Base-by-base conservation (phyloP, 2,888 invertebrate genomes). In the Trissolcus brochymenae region DNA sequence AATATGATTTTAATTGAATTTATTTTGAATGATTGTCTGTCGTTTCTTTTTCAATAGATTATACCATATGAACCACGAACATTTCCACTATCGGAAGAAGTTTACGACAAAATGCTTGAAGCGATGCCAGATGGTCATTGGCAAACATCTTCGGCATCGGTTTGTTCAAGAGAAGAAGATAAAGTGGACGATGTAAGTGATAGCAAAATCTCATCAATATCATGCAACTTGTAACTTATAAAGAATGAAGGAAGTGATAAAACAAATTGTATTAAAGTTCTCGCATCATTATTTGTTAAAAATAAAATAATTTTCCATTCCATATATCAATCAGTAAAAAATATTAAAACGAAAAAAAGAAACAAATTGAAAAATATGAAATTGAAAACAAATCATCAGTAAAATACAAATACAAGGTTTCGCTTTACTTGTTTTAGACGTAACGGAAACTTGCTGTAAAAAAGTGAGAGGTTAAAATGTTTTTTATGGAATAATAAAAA, bases 1-100 rank as follows among this genome's bases (percentile, higher is more conserved):
- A n/a, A n/a, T n/a, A n/a, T n/a, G n/a, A n/a, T n/a, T n/a, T n/a
- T n/a, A n/a, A 51, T 16, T 6, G 6, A 51, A 51, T 51, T 11
- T 50, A 16, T 50, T 17, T 50, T 14, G 17, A 46, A n/a, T 46
- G 16, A 46, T n/a, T n/a, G n/a, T n/a, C n/a, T n/a, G 16, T 14
- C 6, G 3, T 35, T 56, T 64, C 17, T 49, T 75, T 40, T 16
- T 64, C 62, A 65, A 51, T 90, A 93, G 92, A 92, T 94, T 85
- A 91, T 92, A 80, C 95, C 96, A 11, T 95, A 93, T 88, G 94
- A 95, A 73, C 92, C 93, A 46, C 91, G 95, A 59, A 89, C 89
- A 79, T 96, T 96, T 90, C 96, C 96, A 4, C 90, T 96, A 59
- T 87, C 90, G 6, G 95, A 95, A 56, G 93, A 93, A 51, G 90